A percentile compares a stretch with the other conserved stretches of the same genome.
phyloP scores from a whole-genome alignment of 1,140 invertebrate species.

The Nasonia vitripennis region DNA sequence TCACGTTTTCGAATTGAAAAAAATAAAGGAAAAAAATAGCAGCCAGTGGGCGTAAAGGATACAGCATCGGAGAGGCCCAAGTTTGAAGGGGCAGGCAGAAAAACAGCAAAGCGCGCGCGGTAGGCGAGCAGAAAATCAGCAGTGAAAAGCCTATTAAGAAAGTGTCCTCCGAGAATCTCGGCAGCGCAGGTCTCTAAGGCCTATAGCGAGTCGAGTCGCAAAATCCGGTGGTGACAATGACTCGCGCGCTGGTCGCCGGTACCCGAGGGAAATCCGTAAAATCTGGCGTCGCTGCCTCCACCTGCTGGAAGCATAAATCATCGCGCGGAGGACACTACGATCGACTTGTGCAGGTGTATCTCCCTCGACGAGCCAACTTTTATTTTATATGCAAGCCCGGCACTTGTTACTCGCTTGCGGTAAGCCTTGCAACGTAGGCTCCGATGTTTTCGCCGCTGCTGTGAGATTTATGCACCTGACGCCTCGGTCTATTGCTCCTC shows the following conservation, averaged over 20 bases:
- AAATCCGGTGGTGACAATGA: constrained; percentile 27
- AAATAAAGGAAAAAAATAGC: not conserved
- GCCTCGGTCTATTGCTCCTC: not conserved
- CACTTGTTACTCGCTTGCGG: constrained; percentile 39
- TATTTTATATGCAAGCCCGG: constrained; percentile 28
- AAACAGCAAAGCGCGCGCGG: not conserved
- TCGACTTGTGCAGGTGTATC: constrained; percentile 60
- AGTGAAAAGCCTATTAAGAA: not conserved
- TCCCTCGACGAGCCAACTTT: constrained; percentile 44
- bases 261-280: constrained; percentile 39
- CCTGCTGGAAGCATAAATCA: constrained; percentile 67
- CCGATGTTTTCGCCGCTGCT: constrained; percentile 16
- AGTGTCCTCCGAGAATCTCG: not conserved
- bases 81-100: not conserved
- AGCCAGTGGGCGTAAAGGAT: not conserved
- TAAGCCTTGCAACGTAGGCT: constrained; percentile 25
- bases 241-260: not conserved
- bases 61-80: not conserved
- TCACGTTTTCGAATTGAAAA: too few species aligned
- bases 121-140: not conserved
- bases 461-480: constrained; percentile 40
- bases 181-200: not conserved
- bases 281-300: constrained; percentile 56
- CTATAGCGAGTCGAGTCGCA: not conserved
- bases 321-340: constrained; percentile 42